Conservation (phyloP, 2,888 invertebrate species). For the Dolichomitus sp. region DNA sequence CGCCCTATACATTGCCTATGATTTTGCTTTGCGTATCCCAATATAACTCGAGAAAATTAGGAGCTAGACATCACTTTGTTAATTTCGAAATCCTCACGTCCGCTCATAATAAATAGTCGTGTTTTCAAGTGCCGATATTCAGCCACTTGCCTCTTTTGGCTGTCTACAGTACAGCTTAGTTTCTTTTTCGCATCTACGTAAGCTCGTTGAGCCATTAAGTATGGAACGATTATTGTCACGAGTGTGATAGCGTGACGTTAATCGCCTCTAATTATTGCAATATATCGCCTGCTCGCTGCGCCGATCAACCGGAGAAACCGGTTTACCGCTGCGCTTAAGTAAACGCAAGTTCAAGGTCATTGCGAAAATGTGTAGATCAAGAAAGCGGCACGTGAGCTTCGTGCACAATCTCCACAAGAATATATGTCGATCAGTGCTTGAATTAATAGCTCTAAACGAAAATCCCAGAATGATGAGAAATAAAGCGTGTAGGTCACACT, state of each 20-base stretch:
- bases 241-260: conserved; percentile 4
- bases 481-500: neutral
- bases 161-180: neutral
- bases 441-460: conserved; percentile 2
- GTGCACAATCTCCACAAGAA: neutral
- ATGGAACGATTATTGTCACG: neutral
- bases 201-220: neutral
- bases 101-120: conserved; percentile 20
- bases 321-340: neutral
- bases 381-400: neutral
- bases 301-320: neutral
- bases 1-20: neutral
- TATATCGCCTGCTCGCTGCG: neutral
- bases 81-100: conserved; percentile 21
- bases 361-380: neutral
- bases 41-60: conserved; percentile 25
- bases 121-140: conserved; percentile 1
- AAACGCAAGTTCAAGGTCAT: conserved; percentile 8
- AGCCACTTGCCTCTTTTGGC: neutral
- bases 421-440: neutral
- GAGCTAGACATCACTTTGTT: neutral
- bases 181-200: neutral
- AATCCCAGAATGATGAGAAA: conserved; percentile 1
- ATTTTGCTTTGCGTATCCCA: conserved; percentile 3
- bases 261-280: conserved; percentile 3